Conservation (phyloP, 2,797 vertebrate genomes). For the Thunnus albacares region DNA sequence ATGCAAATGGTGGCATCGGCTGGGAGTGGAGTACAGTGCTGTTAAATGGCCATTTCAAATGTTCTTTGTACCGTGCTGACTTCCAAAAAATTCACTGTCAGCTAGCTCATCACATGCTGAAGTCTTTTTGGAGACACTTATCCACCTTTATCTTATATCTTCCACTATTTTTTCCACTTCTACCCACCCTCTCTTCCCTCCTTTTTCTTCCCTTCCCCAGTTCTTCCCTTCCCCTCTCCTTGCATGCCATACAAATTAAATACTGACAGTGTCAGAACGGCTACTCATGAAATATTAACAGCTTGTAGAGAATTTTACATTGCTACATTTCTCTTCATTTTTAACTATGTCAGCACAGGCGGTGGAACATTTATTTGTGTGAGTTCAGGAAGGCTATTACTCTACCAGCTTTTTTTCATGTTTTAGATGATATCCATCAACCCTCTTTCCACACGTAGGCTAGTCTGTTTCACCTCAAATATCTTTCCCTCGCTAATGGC, state of each 20-base stretch:
- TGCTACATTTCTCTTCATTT: slow-evolving; percentile 83
- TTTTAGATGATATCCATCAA: slow-evolving; percentile 62
- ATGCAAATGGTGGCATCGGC: slow-evolving; percentile 90
- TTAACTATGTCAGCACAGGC: slow-evolving; percentile 81
- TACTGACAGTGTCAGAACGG: slow-evolving; percentile 78
- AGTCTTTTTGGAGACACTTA: slow-evolving; percentile 62
- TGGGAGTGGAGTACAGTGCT: slow-evolving; percentile 83
- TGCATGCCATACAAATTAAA: slow-evolving; percentile 79
- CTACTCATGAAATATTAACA: slow-evolving; percentile 87
- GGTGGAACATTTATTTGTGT: slow-evolving; percentile 78
- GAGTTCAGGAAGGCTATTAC: slow-evolving; percentile 77
- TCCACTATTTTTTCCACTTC: slow-evolving; percentile 40
- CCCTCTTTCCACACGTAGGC: slow-evolving; percentile 23
- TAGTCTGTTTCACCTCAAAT: slow-evolving; percentile 32
- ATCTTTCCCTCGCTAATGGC: slow-evolving; percentile 27
- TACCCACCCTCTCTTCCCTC: not conserved
- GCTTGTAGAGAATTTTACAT: slow-evolving; percentile 83
- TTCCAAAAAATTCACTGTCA: slow-evolving; percentile 76
- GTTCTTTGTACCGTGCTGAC: slow-evolving; percentile 86
- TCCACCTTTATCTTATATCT: slow-evolving; percentile 55
- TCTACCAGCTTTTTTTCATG: slow-evolving; percentile 36
- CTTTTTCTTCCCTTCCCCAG: slow-evolving; percentile 15
- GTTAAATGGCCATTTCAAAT: slow-evolving; percentile 92
- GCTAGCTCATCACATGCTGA: slow-evolving; percentile 41
- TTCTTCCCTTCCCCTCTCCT: slow-evolving; percentile 37